Conservation (phyloP, 1,140 invertebrate genomes). For the Dermatophagoides farinae region DNA sequence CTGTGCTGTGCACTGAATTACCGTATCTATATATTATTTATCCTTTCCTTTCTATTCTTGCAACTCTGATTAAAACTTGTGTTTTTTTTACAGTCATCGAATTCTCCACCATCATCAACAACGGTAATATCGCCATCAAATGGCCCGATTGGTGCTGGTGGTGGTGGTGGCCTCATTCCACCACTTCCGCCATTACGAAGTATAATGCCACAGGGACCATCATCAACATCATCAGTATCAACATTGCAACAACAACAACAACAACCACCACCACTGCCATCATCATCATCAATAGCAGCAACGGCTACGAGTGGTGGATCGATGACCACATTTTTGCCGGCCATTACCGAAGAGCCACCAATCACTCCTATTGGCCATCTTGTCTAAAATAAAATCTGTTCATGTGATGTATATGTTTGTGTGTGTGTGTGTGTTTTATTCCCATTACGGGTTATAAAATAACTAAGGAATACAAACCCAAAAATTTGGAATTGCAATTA, state of each 20-base stretch:
- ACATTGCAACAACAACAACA: background rate
- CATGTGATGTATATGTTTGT: background rate
- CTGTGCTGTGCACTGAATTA: background rate
- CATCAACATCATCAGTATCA: background rate
- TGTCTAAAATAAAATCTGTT: background rate
- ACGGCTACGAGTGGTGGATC: background rate
- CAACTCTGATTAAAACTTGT: background rate
- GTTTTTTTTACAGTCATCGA: background rate
- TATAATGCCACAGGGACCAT: background rate
- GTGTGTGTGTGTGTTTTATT: background rate
- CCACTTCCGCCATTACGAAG: constrained; percentile 14
- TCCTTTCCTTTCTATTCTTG: background rate
- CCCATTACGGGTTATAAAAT: no score
- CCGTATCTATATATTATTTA: no score
- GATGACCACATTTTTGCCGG: constrained; percentile 12
- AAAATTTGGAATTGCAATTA: no score
- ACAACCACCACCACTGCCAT: no score
- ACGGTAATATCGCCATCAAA: background rate
- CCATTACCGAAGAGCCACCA: constrained; percentile 12
- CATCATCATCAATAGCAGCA: background rate
- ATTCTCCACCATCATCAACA: no score
- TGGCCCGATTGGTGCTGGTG: background rate
- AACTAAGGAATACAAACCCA: no score
- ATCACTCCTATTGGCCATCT: constrained; percentile 8
- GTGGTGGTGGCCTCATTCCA: constrained; percentile 3